Conservation (phyloP, 2,888 invertebrate genomes). For the Parnassius smintheus region DNA sequence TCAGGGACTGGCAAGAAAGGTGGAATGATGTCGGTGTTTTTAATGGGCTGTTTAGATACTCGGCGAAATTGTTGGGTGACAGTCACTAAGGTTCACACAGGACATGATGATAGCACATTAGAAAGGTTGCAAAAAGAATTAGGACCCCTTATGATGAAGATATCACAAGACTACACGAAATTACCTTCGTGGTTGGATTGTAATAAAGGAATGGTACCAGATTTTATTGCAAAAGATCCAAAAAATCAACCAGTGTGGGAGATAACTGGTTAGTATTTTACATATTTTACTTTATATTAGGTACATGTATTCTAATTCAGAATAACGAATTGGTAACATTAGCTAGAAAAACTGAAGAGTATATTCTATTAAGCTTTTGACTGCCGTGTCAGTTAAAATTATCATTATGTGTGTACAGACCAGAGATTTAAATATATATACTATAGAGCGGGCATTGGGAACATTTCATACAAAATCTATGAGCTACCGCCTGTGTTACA, state of each 20-base stretch:
- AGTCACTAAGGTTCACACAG: slow-evolving; percentile 94
- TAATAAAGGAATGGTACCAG: slow-evolving; percentile 92
- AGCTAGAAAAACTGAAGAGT: too few species aligned
- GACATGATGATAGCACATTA: slow-evolving; percentile 93
- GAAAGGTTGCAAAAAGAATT: slow-evolving; percentile 86
- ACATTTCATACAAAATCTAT: too few species aligned
- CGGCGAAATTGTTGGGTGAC: slow-evolving; percentile 87
- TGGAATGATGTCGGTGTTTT: slow-evolving; percentile 95
- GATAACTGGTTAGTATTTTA: slow-evolving; percentile 84
- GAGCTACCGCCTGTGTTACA: too few species aligned
- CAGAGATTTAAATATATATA: too few species aligned
- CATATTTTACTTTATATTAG: too few species aligned
- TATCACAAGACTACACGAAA: slow-evolving; percentile 85
- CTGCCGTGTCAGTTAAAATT: too few species aligned
- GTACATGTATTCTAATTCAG: too few species aligned
- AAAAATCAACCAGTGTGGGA: slow-evolving; percentile 96
- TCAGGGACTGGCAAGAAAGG: slow-evolving; percentile 91
- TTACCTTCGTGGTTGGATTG: slow-evolving; percentile 92
- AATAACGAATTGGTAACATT: too few species aligned
- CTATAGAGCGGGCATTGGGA: too few species aligned
- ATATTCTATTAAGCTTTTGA: too few species aligned
- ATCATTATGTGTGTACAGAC: too few species aligned
- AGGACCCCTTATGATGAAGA: slow-evolving; percentile 86
- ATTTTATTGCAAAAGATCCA: slow-evolving; percentile 93
- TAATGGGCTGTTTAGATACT: slow-evolving; percentile 94